phyloP scores from a whole-genome alignment of 1,140 invertebrate species.

The Drosophila pallidifrons region DNA sequence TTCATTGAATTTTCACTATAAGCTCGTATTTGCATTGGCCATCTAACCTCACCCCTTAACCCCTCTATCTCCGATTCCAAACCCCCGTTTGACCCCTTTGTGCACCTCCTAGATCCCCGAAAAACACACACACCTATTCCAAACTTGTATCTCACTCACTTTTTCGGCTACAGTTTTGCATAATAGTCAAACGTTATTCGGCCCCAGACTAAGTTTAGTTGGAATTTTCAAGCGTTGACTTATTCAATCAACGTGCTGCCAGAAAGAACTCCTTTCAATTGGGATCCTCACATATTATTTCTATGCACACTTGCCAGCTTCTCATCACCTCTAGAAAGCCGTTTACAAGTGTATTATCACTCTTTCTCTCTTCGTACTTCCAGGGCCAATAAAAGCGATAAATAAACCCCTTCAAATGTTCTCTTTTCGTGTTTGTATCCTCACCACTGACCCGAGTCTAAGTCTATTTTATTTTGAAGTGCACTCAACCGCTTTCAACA shows the following conservation, averaged over 20 bases:
- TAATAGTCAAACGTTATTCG: slow-evolving; percentile 71
- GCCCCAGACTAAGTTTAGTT: slow-evolving; percentile 71
- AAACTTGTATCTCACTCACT: slow-evolving; percentile 43
- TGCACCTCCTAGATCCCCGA: slow-evolving; percentile 12
- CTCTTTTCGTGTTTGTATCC: background rate
- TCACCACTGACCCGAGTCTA: too few species aligned
- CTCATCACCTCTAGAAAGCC: background rate
- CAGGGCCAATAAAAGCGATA: background rate
- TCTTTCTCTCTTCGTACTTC: background rate
- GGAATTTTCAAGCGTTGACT: slow-evolving; percentile 74
- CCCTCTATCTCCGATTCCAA: background rate
- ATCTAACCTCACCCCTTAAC: slow-evolving; percentile 27
- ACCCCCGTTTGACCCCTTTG: slow-evolving; percentile 21
- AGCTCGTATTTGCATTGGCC: slow-evolving; percentile 73
- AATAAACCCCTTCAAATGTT: background rate
- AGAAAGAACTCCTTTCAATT: slow-evolving; percentile 46
- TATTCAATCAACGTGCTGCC: slow-evolving; percentile 68
- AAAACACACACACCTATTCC: slow-evolving; percentile 18
- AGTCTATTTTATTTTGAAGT: too few species aligned
- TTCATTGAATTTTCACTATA: slow-evolving; percentile 81
- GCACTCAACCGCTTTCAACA: too few species aligned
- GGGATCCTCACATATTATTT: slow-evolving; percentile 7
- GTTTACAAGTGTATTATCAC: slow-evolving; percentile 33
- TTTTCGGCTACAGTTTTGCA: slow-evolving; percentile 77
- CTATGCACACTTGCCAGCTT: slow-evolving; percentile 20